Conservation (phyloP, 2,113 vertebrate species). For the Aix galericulata region DNA sequence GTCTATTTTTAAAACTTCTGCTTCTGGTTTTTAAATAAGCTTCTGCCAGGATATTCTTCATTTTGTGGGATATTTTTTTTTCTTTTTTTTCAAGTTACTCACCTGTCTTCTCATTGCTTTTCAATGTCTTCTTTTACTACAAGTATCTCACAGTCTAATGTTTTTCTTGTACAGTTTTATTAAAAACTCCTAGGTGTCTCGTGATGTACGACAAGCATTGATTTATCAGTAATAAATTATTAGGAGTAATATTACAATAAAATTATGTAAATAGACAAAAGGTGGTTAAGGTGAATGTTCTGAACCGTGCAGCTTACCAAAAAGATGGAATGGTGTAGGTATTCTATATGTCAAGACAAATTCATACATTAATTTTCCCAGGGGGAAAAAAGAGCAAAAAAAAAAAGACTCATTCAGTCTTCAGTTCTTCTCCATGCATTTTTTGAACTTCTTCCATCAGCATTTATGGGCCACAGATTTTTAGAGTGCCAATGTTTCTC, state of each 20-base stretch:
- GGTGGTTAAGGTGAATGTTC: neutral
- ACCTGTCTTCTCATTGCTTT: neutral
- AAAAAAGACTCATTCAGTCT: neutral
- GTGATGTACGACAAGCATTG: too few relatives aligned
- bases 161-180: neutral
- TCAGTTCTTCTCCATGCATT: neutral
- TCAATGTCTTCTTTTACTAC: neutral
- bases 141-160: neutral
- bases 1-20: neutral
- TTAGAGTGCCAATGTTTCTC: neutral
- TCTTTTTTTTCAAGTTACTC: neutral
- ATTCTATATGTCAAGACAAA: neutral
- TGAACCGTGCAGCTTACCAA: neutral
- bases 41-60: neutral
- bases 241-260: neutral
- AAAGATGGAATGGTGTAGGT: neutral
- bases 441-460: neutral
- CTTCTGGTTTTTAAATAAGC: neutral
- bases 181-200: neutral
- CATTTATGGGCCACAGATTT: neutral
- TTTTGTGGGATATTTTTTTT: neutral
- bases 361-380: neutral
- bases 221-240: neutral
- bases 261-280: neutral
- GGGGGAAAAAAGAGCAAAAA: too few relatives aligned